Base-by-base conservation (phyloP, 2,113 vertebrate species). In the Carassius auratus region DNA sequence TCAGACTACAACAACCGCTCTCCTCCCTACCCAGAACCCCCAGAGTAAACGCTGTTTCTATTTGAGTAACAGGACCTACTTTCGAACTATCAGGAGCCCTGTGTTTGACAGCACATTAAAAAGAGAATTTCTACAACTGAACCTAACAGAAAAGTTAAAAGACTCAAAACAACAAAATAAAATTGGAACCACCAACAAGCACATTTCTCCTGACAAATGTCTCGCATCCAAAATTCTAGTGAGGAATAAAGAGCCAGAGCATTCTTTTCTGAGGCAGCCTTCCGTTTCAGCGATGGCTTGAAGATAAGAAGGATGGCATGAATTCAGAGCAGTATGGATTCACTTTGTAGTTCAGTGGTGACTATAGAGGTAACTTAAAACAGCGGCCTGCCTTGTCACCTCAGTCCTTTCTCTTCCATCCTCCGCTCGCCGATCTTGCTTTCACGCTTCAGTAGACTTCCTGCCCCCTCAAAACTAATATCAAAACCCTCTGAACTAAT, bases 401-500 rank as follows among this genome's bases (percentile, higher is more conserved):
- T 86, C 14, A 17, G 30, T 61, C 71, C 50, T 82, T 87, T 83
- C 50, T 77, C 57, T 78, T 74, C 88, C 82, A 77, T 92, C 64
- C 85, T 76, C 73, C 84, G 84, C 88, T 79, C 89, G 79, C 78
- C 84, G 36, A 78, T 55, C 77, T 66, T 87, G 91, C 90, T 89
- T 89, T 93, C 89, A 88, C 85, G 75, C 87, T 92, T 89, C 87
- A 88, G 5, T 85, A 90, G 85, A 88, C 7, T 38, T 87, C 88
- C 89, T 62, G 89, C 87, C 90, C 91, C 92, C 94, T 93, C 88
- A 94, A 94, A 95, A 93, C 93, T 92, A 94, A 90, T 93, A 95
- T 94, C 92, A 93, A 89, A 85, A 87, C 89, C 92, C 92, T 87
- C 90, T 89, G 92, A 93, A 95, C 95, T 94, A 93, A 95, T 96